These are phyloP conservation scores for Drosophila pruinosa DNA, from an alignment of 1,140 invertebrate genomes.

Conservation along the genomic window DNA sequence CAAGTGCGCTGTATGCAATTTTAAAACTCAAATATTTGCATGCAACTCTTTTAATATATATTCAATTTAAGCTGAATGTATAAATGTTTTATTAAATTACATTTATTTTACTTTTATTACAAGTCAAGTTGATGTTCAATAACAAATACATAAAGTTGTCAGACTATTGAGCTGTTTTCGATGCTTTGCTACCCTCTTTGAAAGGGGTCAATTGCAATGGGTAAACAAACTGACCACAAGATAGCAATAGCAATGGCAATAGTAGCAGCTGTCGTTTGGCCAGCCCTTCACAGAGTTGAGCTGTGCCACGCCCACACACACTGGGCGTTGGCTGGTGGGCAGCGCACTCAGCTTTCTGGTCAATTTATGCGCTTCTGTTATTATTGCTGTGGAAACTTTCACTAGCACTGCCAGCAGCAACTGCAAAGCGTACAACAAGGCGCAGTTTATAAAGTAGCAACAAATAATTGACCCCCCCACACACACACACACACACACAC, in stretches of 20 bases:
- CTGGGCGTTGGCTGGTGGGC: neutral
- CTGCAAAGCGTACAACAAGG: conserved; percentile 3
- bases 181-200: neutral
- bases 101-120: too few relatives aligned
- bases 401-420: neutral
- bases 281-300: neutral
- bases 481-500: neutral
- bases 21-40: too few relatives aligned
- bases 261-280: neutral
- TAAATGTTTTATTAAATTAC: too few relatives aligned
- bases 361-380: conserved; percentile 47
- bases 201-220: neutral
- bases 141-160: too few relatives aligned
- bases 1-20: neutral
- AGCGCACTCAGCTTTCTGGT: conserved; percentile 38
- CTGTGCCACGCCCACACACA: conserved; percentile 12
- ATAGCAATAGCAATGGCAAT: conserved; percentile 1
- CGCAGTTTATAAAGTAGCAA: conserved; percentile 72
- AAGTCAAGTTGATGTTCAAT: too few relatives aligned
- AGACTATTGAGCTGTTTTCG: neutral
- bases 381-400: conserved; percentile 33
- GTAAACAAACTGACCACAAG: conserved; percentile 1
- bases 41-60: too few relatives aligned
- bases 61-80: too few relatives aligned
- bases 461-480: conserved; percentile 67